Evolutionary conservation across 1,140 invertebrate species (phyloP).

Genomic region (Pseudomyrmex gracilis): DNA sequence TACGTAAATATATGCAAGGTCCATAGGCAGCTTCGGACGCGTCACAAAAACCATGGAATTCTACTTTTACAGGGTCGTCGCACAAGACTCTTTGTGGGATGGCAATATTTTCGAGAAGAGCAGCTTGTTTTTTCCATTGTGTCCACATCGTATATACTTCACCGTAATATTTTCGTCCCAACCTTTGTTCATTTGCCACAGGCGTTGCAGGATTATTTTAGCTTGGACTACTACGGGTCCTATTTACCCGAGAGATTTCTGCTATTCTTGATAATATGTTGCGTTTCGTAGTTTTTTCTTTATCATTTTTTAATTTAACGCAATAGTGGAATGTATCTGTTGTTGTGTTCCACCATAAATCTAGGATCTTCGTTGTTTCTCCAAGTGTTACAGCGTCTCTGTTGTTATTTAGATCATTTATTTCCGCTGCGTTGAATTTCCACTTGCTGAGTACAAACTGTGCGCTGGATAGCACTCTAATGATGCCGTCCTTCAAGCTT

Average conservation of each 20-base stretch:
- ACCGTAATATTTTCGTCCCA: slow-evolving; percentile 17
- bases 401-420: not conserved
- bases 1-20: not conserved
- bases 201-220: slow-evolving; percentile 28
- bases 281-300: not conserved
- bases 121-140: not conserved
- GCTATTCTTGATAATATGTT: slow-evolving; percentile 2
- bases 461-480: not conserved
- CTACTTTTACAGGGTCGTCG: not conserved
- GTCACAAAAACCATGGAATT: slow-evolving; percentile 54
- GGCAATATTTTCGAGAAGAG: not conserved
- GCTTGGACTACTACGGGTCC: not conserved
- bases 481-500: not conserved
- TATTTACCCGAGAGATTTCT: not conserved
- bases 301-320: not conserved
- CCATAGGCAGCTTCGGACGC: slow-evolving; percentile 21
- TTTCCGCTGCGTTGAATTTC: not conserved
- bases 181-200: not conserved
- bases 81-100: not conserved
- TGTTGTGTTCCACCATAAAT: not conserved
- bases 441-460: slow-evolving; percentile 6
- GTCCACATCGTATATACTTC: not conserved
- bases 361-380: not conserved
- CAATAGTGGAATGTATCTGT: not conserved
- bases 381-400: not conserved